Evolutionary conservation across 2,113 vertebrate genomes (phyloP).

Genomic region (Microcebus jonahi): DNA sequence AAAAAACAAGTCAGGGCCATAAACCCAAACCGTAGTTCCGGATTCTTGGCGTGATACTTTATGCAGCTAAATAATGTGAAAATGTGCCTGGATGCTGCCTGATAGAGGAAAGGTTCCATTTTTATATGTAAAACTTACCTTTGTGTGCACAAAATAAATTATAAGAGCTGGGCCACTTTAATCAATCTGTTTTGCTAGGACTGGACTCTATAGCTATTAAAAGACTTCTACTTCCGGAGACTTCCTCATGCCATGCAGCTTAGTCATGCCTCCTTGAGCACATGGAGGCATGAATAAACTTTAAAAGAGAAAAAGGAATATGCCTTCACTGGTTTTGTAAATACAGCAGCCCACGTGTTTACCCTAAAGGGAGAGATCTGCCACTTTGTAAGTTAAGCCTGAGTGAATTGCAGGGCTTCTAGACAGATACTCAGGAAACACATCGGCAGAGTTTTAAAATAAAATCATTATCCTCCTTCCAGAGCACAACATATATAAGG

Average conservation of each 20-base stretch:
- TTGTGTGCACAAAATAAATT: slow-evolving; percentile 69
- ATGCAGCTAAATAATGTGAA: slow-evolving; percentile 60
- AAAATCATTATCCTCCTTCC: slow-evolving; percentile 54
- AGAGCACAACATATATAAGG: background rate
- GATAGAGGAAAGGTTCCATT: slow-evolving; percentile 58
- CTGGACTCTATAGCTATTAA: slow-evolving; percentile 73
- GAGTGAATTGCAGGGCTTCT: slow-evolving; percentile 56
- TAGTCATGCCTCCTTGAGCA: slow-evolving; percentile 77
- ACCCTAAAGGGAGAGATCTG: slow-evolving; percentile 76
- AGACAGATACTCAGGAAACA: slow-evolving; percentile 65
- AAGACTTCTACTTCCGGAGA: slow-evolving; percentile 50
- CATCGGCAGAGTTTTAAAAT: slow-evolving; percentile 17
- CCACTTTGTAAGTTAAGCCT: slow-evolving; percentile 76
- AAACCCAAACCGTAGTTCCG: background rate
- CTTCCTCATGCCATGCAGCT: slow-evolving; percentile 58
- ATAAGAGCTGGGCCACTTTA: slow-evolving; percentile 56
- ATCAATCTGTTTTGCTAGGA: slow-evolving; percentile 70
- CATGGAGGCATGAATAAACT: slow-evolving; percentile 63
- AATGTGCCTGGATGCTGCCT: slow-evolving; percentile 69
- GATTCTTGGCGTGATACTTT: slow-evolving; percentile 33
- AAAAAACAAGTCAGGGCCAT: slow-evolving; percentile 11
- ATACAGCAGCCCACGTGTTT: slow-evolving; percentile 59
- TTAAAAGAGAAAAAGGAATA: slow-evolving; percentile 65
- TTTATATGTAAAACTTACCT: slow-evolving; percentile 69
- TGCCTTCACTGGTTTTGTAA: slow-evolving; percentile 71